Evolutionary conservation across 1,140 invertebrate genomes (phyloP), one percentile per base, ranked within the genome.

Genomic region (Drosophila sucinea): DNA sequence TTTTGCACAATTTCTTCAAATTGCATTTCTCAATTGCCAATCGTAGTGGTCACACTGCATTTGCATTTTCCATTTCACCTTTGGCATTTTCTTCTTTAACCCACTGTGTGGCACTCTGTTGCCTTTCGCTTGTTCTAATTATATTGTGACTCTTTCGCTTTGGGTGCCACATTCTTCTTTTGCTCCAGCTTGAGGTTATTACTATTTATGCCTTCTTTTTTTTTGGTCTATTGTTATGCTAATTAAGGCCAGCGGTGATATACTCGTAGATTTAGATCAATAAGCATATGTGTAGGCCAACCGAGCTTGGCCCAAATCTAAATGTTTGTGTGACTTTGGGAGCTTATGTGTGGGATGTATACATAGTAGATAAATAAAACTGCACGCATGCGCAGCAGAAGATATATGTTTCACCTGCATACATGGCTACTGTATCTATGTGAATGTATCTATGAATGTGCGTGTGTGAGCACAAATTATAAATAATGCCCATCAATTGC

Each of bases 61-160:
- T 86, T 70, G 60, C 40, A 44, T 74, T 73, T 77, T 32, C 44
- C 51, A 61, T 60, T 60, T 61, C 55, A 1, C 44, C 40, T 33
- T 75, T 41, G 47, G 33, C 51, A 65, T 27, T 67, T 25, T 47
- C 27, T 64, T 62, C 63, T 79, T 73, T 40, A 58, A 67, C 64
- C 84, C 74, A 85, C 70, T 81, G 77, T 78, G 81, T 66, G 74
- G 67, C 60, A 56, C 40, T 55, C 33, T 44, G 40, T 64, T 71
- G 68, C 76, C 74, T 84, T 84, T 85, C 77, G 81, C 81, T 85
- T 73, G 73, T 81, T 87, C 77, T 80, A 84, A 73, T 87, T 87
- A 77, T 78, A 62, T 67, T 63, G 63, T 74, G 76, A 79, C 75
- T 77, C 58, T 73, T 73, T 81, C 44, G 72, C 77, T 86, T 80